Base-by-base conservation (phyloP, 2,888 invertebrate species). In the Tetranychus piercei region DNA sequence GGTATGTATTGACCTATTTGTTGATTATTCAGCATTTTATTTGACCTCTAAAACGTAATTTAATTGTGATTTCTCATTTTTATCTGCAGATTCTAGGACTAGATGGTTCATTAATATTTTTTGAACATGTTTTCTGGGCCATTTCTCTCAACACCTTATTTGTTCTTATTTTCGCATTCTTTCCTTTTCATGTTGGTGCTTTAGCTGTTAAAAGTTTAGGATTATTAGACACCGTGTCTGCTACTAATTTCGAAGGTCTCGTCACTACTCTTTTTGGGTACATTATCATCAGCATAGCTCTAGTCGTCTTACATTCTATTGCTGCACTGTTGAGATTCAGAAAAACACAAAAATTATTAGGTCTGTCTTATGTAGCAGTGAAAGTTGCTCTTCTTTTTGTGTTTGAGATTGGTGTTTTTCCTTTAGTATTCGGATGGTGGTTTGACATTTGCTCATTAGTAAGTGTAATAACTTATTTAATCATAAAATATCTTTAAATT, bases 121-220 rank as follows among this genome's bases (percentile, higher is more conserved):
- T 99, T 74, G 99, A 99, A 82, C 97, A 99, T 85, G 96, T 99
- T 0, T 96, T 99, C 82, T 99, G 97, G 97, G 95, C 97, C 43
- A 93, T 97, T 23, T 94, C 95, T 0, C 84, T 99, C 44, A 97
- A 99, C 81, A 94, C 96, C 0, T 85, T 97, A 75, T 97, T 97
- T 82, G 96, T 97, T 78, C 87, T 97, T 77, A 90, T 95, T 23
- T 99, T 99, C 84, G 86, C 96, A 69, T 97, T 94, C 81, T 90
- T 91, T 79, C 97, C 97, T 0, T 96, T 94, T 82, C 93, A 94
- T 80, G 92, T 96, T 84, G 97, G 97, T 1, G 88, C 90, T 79
- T 87, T 90, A 80, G 89, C 91, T 1, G 87, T 95, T 75, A 86
- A 88, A 15, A 85, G 89, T 71, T 82, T 91, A 77, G 88, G 88